These are phyloP conservation scores for Rhagium mordax DNA, from an alignment of 2,888 invertebrate species.

Conservation along the genomic window DNA sequence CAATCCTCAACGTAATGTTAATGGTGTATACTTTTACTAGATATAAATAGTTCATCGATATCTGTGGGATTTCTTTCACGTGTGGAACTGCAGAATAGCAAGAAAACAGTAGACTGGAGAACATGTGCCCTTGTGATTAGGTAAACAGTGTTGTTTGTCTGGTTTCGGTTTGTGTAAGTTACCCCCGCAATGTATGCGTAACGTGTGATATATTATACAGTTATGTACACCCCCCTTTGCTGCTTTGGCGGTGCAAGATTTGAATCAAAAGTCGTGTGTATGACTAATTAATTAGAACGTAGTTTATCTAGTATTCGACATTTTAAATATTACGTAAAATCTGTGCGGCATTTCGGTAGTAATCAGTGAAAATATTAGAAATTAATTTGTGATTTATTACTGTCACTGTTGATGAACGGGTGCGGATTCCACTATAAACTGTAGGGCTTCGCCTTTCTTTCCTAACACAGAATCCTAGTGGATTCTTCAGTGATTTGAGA, in stretches of 20 bases:
- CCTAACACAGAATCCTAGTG: too few relatives aligned
- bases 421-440: too few relatives aligned
- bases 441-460: too few relatives aligned
- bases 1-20: background rate
- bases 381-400: too few relatives aligned
- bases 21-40: constrained; percentile 18
- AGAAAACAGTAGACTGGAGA: constrained; percentile 13
- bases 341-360: too few relatives aligned
- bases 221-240: background rate
- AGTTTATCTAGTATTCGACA: background rate
- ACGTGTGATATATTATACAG: background rate
- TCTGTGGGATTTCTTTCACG: constrained; percentile 28
- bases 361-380: too few relatives aligned
- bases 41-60: constrained; percentile 30
- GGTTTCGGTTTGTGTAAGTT: constrained; percentile 26
- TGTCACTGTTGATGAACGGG: too few relatives aligned
- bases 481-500: too few relatives aligned
- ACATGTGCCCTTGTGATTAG: constrained; percentile 20
- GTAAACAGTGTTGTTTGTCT: constrained; percentile 25
- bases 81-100: constrained; percentile 13
- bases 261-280: background rate
- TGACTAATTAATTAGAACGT: background rate
- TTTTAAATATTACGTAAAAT: background rate
- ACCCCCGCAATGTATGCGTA: constrained; percentile 21
- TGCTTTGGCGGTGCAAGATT: constrained; percentile 7